Conservation (phyloP, 1,140 invertebrate genomes). For the Heliconius hewitsoni region DNA sequence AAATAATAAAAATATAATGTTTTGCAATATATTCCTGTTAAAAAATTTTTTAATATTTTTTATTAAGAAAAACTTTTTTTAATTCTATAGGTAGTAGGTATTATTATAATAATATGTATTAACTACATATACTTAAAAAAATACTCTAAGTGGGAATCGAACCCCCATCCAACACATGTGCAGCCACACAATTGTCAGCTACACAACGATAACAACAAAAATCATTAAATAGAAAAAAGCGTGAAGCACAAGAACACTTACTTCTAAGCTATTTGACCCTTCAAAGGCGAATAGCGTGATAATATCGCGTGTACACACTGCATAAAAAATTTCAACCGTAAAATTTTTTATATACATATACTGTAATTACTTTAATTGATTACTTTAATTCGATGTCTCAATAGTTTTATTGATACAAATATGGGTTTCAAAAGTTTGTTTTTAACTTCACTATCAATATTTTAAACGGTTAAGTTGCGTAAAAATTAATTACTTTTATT, state of each 20-base stretch:
- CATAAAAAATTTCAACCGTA: conserved; percentile 54
- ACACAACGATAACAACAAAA: not conserved
- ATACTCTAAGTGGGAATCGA: not conserved
- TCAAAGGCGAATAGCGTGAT: conserved; percentile 39
- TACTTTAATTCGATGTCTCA: conserved; percentile 46
- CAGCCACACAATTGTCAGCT: not conserved
- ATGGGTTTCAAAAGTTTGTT: conserved; percentile 54
- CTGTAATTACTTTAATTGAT: conserved; percentile 45
- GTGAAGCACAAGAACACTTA: conserved; percentile 23
- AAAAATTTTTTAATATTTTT: too few relatives aligned
- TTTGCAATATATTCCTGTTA: too few relatives aligned
- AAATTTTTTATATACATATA: conserved; percentile 44
- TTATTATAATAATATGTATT: too few relatives aligned
- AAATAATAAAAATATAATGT: too few relatives aligned
- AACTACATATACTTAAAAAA: too few relatives aligned
- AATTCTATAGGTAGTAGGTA: too few relatives aligned
- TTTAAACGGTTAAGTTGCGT: conserved; percentile 30
- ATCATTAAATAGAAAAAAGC: conserved; percentile 39
- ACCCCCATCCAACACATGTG: not conserved
- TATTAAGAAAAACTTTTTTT: too few relatives aligned
- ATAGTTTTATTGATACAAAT: conserved; percentile 52
- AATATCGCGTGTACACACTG: conserved; percentile 58
- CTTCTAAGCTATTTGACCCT: conserved; percentile 42
- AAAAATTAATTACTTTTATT: conserved; percentile 23
- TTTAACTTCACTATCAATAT: conserved; percentile 57